These are phyloP conservation scores for Umimayanthus kanabou DNA, from an alignment of 92 coral and sea anemone species.

Conservation along the genomic window DNA sequence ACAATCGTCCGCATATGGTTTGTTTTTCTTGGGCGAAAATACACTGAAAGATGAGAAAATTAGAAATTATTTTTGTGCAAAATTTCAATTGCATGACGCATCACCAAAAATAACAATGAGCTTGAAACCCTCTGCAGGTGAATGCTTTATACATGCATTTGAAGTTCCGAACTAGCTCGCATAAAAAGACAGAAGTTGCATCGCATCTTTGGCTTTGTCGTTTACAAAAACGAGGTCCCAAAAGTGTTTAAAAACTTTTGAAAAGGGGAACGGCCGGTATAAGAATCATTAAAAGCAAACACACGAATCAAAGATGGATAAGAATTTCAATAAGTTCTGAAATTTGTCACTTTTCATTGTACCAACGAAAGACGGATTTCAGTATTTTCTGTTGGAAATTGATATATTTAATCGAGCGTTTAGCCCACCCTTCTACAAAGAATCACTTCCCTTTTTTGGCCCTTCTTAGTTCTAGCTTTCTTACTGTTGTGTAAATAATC, in stretches of 20 bases:
- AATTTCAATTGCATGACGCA: constrained; percentile 4
- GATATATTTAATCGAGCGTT: not conserved
- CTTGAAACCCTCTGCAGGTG: not conserved
- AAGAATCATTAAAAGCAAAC: no score
- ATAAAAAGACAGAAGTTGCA: no score
- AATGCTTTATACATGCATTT: no score
- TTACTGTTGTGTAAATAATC: no score
- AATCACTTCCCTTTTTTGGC: not conserved
- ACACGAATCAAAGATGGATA: no score
- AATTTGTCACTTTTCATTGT: no score
- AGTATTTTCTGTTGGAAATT: not conserved
- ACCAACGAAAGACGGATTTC: not conserved
- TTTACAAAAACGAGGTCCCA: no score
- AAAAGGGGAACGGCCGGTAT: no score
- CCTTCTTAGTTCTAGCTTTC: not conserved
- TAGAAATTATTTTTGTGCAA: not conserved
- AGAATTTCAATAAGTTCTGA: no score
- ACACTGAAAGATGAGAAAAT: not conserved
- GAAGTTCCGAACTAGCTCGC: not conserved
- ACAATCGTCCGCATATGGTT: not conserved
- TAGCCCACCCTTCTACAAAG: not conserved
- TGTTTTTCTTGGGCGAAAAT: not conserved
- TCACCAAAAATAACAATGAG: constrained; percentile 15
- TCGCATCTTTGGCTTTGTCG: no score
- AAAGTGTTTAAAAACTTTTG: no score